Base-by-base conservation (phyloP, 53 echinoderm and acorn worm genomes). In the Hippasteria phrygiana region DNA sequence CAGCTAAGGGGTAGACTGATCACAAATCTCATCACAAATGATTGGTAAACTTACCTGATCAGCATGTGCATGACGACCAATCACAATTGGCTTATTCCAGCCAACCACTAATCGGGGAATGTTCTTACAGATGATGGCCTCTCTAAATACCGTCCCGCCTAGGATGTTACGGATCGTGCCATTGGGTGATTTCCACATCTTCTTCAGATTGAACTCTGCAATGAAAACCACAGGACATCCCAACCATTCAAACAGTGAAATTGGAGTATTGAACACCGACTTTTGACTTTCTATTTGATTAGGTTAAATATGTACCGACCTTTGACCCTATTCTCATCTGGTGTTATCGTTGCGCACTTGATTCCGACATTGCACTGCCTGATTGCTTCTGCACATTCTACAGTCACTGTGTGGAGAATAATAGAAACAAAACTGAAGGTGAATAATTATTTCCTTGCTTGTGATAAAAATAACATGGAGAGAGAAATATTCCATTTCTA, bases 151-250 rank as follows among this genome's bases (percentile, higher is more conserved):
- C 0, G 97, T 97, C 13, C 97, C 97, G 2, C 97, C 97, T 0
- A 97, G 93, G 74, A 97, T 97, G 92, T 97, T 97, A 85, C 97
- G 84, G 46, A 97, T 97, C 22, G 95, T 95, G 33, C 97, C 97
- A 63, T 97, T 97, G 24, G 97, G 97, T 11, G 97, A 97, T 73
- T 92, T 92, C 94, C 95, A 97, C 97, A 97, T 97, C 87, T 95
- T 95, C 92, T 97, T 97, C 48, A 97, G 80, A 18, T 89, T 91
- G 62, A 97, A 97, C 77, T 97, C 97, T 97, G 88, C 12, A 32
- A 55, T 16, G 24, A 7, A 8, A 20, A 59, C 59, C 59, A 59
- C n/a, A n/a, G n/a, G n/a, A n/a, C n/a, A n/a, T n/a, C 46, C 46
- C 11, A 11, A 45, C 11, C 6, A 11, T 17, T 18, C 54, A 54